Evolutionary conservation across 2,113 vertebrate genomes (phyloP).

Genomic region (Epinephelus lanceolatus): DNA sequence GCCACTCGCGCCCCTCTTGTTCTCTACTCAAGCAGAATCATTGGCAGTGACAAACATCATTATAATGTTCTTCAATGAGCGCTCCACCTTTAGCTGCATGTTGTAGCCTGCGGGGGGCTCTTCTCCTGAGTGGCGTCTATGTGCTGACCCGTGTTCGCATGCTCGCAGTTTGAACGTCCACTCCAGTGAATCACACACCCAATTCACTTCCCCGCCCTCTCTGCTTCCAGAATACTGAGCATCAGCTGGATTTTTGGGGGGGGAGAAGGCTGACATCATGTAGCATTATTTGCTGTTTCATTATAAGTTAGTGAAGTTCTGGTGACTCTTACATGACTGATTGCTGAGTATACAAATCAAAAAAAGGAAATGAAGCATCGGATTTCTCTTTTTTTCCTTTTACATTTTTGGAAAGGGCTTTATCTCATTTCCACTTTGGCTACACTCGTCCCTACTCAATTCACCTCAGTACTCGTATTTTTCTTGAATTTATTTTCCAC

Average conservation of each 20-base stretch:
- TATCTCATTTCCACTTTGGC: no score
- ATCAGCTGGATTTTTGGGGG: slow-evolving; percentile 11
- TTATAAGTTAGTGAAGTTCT: slow-evolving; percentile 13
- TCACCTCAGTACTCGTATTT: no score
- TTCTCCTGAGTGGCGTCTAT: slow-evolving; percentile 62
- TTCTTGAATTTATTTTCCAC: no score
- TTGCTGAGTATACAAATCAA: background rate
- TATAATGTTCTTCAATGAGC: slow-evolving; percentile 69
- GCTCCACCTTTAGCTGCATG: slow-evolving; percentile 74
- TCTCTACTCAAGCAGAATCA: slow-evolving; percentile 77
- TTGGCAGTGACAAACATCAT: slow-evolving; percentile 77
- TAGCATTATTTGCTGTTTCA: background rate
- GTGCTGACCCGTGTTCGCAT: slow-evolving; percentile 66
- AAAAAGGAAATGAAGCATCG: background rate
- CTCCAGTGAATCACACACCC: slow-evolving; percentile 56
- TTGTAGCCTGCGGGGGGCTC: slow-evolving; percentile 63
- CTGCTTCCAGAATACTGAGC: slow-evolving; percentile 27
- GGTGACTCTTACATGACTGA: slow-evolving; percentile 1
- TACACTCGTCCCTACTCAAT: no score
- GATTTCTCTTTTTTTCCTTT: background rate
- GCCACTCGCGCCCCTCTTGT: slow-evolving; percentile 64
- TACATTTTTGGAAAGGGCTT: background rate
- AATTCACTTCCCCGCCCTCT: slow-evolving; percentile 30
- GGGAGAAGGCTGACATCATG: slow-evolving; percentile 10
- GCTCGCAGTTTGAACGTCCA: slow-evolving; percentile 57